Percentiles rank a stretch among this genome's conserved stretches.
Evolutionary conservation across 2,888 invertebrate species (phyloP).

Genomic region (Limnephilus rhombicus): DNA sequence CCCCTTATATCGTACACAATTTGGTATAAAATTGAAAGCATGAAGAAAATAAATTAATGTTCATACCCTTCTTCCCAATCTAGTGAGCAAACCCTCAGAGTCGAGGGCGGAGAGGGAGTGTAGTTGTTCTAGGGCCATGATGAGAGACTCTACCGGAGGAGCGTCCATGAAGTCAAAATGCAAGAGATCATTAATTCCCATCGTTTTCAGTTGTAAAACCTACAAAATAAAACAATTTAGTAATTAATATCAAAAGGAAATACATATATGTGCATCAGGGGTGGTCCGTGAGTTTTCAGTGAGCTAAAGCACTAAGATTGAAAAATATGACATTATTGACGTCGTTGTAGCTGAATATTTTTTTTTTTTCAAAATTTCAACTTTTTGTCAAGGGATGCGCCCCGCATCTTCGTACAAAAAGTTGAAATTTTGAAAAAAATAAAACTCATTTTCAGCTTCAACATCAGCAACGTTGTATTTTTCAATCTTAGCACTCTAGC

Average conservation of each 20-base stretch:
- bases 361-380: too few species aligned
- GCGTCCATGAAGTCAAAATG: slow-evolving; percentile 99
- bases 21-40: not conserved
- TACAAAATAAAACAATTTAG: slow-evolving; percentile 65
- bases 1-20: too few species aligned
- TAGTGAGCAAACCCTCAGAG: slow-evolving; percentile 91
- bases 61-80: slow-evolving; percentile 85
- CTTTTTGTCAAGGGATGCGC: too few species aligned
- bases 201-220: slow-evolving; percentile 97
- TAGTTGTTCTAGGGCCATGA: slow-evolving; percentile 97
- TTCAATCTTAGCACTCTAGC: too few species aligned
- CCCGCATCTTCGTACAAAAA: too few species aligned
- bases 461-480: too few species aligned
- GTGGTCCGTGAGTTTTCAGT: too few species aligned
- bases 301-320: too few species aligned
- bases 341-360: too few species aligned
- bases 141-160: slow-evolving; percentile 97
- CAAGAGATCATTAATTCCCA: slow-evolving; percentile 99
- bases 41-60: not conserved
- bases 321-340: too few species aligned
- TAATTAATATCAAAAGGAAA: not conserved
- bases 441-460: too few species aligned
- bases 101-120: slow-evolving; percentile 98
- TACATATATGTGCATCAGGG: not conserved
- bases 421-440: too few species aligned